Evolutionary conservation across 2,797 vertebrate genomes (phyloP).

Genomic region (Amblyopsis hoosieri): DNA sequence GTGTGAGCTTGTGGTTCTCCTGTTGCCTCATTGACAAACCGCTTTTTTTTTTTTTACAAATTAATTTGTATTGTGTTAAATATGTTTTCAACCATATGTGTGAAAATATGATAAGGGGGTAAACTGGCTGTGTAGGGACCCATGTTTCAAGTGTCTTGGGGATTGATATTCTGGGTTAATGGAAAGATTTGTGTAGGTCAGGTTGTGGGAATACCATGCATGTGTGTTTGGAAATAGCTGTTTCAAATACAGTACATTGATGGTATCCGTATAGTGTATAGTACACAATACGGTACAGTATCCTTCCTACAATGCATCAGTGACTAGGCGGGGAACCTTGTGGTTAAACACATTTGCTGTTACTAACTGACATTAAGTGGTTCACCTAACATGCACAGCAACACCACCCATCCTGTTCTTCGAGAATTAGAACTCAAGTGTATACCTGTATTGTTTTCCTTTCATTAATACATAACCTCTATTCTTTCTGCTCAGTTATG

Average conservation of each 20-base stretch:
- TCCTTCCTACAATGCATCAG: no score
- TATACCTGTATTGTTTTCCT: no score
- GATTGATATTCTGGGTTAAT: background rate
- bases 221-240: slow-evolving; percentile 15
- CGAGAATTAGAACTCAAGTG: background rate
- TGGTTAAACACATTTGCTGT: slow-evolving; percentile 12
- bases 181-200: background rate
- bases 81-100: no score
- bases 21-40: slow-evolving; percentile 81
- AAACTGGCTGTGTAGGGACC: no score
- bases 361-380: slow-evolving; percentile 27
- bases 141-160: no score
- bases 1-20: slow-evolving; percentile 77
- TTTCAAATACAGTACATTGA: background rate
- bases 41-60: slow-evolving; percentile 65
- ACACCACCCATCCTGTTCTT: slow-evolving; percentile 21
- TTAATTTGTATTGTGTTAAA: no score
- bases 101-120: no score
- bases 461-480: no score
- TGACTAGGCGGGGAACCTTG: background rate
- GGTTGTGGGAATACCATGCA: background rate
- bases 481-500: no score
- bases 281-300: no score
- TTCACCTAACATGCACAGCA: background rate
- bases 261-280: no score